Base-by-base conservation (phyloP, 2,888 invertebrate genomes). In the Drosophila macrospina region DNA sequence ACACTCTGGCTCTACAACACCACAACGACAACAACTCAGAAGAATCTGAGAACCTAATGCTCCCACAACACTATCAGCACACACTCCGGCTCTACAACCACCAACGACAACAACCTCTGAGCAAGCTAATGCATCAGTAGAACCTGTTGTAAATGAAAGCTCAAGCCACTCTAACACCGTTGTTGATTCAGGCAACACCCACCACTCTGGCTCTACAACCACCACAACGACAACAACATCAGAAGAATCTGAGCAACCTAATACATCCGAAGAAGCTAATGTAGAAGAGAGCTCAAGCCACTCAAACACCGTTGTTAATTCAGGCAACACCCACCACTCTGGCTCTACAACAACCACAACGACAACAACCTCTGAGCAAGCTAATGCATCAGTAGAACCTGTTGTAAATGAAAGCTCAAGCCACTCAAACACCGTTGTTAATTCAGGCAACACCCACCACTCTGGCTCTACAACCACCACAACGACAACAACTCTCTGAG, bases 401-500 rank as follows among this genome's bases (percentile, higher is more conserved):
- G 30, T 11, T 1, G 24, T 24, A 26, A 13, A n/a, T 1, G 39
- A 52, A 5, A 30, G 11, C 6, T 16, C 55, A 37, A 26, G 24
- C 28, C 13, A 42, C 15, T 37, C 37, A 0, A 36, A 13, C 8
- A n/a, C 16, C 0, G 37, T 44, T 8, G 39, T 34, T 5, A 20
- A 34, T 2, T 32, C 15, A 3, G 52, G 59, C 11, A 60, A 37
- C 32, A 32, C 32, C 28, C n/a, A 50, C 2, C 55, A 61, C 5
- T 44, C 61, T n/a, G 32, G 55, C 16, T 66, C 65, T 1, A 45
- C 63, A 1, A 55, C 55, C 16, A 64, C 57, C 10, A 61, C 66
- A 11, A 51, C 51, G 5, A 30, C 28, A 10, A 26, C 45, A 15
- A 37, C 37, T n/a, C n/a, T n/a, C n/a, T n/a, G n/a, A n/a, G n/a